Evolutionary conservation across 2,113 vertebrate genomes (phyloP), one percentile per base, ranked within the genome.

Genomic region (Salvelinus fontinalis): DNA sequence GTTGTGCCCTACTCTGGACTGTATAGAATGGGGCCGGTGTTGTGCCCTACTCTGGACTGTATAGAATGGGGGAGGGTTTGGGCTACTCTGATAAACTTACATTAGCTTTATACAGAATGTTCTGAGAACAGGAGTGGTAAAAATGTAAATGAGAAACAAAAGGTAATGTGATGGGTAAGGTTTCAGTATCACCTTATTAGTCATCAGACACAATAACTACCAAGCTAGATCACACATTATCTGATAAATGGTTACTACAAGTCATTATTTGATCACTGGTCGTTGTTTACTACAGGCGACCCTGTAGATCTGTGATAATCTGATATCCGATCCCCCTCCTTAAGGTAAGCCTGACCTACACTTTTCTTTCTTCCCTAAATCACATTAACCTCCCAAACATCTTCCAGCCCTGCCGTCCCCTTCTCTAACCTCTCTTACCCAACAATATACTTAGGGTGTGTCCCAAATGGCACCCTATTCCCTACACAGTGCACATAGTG

Each of bases 301-400:
- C n/a, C 39, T 6, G 14, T 70, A 49, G 14, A 70, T n/a, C 67
- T 11, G 20, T 5, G 44, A 48, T 70, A 70, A 70, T 70, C 68
- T 13, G 68, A 49, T 70, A 20, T 31, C 31, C 11, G 2, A 18
- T 34, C 9, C 39, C 18, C 67, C 26, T 44, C 67, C 34, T 14
- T 2, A n/a, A 22, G 34, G 20, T 60, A 60, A 62, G n/a, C 8
- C 59, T n/a, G n/a, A 24, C 22, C 18, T 22, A 62, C 59, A 22
- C 59, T 62, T 16, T 24, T 67, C 26, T 22, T n/a, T 62, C 59
- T 62, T 67, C 26, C 68, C 20, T 49, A 22, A 70, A 70, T 70
- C 68, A 70, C 68, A 70, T 70, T 49, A 70, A 22, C n/a, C 18
- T 70, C 29, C 34, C 44, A 49, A 70, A 48, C 68, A 48, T 70